phyloP scores from a whole-genome alignment of 2,113 vertebrate species.

The Nanger granti region DNA sequence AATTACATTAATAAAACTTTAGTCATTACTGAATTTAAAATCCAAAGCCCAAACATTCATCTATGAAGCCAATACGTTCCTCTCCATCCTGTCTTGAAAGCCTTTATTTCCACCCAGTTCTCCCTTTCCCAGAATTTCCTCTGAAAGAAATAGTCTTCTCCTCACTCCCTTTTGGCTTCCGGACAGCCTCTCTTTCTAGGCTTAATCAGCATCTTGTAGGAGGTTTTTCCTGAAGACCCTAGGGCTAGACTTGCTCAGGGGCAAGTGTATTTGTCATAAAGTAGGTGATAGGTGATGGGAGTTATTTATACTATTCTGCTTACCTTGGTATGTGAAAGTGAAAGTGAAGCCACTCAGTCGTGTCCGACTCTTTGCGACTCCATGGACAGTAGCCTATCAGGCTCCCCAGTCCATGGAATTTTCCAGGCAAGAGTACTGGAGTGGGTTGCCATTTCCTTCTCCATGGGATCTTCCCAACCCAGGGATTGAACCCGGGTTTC shows the following conservation, averaged over 20 bases:
- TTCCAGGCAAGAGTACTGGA: too few relatives aligned
- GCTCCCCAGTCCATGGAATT: too few relatives aligned
- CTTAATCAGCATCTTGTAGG: not conserved
- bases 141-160: not conserved
- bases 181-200: not conserved
- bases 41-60: not conserved
- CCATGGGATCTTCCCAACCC: too few relatives aligned
- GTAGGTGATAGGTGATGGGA: too few relatives aligned
- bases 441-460: too few relatives aligned
- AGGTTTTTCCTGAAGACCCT: not conserved
- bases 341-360: too few relatives aligned
- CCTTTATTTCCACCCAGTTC: not conserved
- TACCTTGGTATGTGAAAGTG: not conserved
- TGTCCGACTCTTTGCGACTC: too few relatives aligned
- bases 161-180: not conserved
- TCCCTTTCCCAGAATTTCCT: not conserved
- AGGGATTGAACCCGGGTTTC: too few relatives aligned
- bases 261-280: not conserved
- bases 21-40: not conserved
- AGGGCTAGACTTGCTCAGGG: not conserved
- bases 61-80: not conserved
- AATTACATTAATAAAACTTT: not conserved
- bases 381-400: too few relatives aligned
- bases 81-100: not conserved
- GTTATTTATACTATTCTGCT: not conserved